These are phyloP conservation scores for Glaucomys volans DNA, from an alignment of 2,113 vertebrate genomes.

Conservation along the genomic window DNA sequence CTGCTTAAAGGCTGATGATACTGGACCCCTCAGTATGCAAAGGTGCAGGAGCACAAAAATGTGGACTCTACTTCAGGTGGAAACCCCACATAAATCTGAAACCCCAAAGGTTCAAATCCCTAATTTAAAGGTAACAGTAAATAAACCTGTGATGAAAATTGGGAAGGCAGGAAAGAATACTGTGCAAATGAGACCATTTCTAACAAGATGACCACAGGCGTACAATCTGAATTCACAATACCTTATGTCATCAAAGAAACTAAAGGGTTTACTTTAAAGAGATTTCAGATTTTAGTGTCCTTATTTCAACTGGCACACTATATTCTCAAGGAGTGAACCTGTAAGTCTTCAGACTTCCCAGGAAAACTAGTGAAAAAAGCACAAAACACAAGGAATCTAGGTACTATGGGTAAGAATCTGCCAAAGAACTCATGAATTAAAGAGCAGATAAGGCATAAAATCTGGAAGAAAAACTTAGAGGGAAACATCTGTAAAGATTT, in stretches of 20 bases:
- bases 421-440: not conserved
- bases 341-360: not conserved
- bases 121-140: not conserved
- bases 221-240: not conserved
- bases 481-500: no score
- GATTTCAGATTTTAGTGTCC: no score
- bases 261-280: not conserved
- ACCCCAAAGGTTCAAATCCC: not conserved
- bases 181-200: no score
- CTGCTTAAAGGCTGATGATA: not conserved
- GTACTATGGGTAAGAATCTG: not conserved
- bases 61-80: not conserved
- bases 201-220: fast-evolving
- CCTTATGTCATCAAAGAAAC: not conserved
- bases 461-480: not conserved
- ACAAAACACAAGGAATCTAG: not conserved
- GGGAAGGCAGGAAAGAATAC: not conserved
- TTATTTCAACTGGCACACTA: not conserved
- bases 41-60: not conserved
- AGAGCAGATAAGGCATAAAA: not conserved
- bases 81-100: not conserved
- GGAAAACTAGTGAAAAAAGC: not conserved
- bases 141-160: not conserved
- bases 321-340: no score
- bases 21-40: not conserved